phyloP scores from a whole-genome alignment of 2,888 invertebrate species.

The Gymnosoma rotundatum region DNA sequence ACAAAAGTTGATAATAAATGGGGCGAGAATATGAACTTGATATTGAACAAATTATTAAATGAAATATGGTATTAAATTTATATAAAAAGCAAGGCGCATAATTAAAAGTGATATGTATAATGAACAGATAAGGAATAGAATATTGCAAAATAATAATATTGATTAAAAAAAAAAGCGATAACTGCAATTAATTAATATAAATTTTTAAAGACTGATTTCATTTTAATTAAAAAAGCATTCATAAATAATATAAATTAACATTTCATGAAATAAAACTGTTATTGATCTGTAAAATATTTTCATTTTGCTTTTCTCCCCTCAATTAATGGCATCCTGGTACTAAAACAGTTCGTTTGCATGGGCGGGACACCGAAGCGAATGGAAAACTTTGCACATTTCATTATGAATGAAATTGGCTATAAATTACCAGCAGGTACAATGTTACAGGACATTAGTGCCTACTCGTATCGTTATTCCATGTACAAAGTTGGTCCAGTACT shows the following conservation, averaged over 20 bases:
- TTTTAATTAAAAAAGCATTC: neutral
- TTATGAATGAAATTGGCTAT: constrained; percentile 94
- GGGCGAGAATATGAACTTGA: constrained; percentile 50
- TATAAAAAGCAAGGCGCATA: constrained; percentile 16
- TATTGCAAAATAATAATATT: neutral
- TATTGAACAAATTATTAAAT: constrained; percentile 25
- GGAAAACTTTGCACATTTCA: constrained; percentile 95
- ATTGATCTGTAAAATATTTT: neutral
- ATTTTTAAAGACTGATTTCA: constrained; percentile 4
- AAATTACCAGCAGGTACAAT: constrained; percentile 94
- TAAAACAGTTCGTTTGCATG: constrained; percentile 95
- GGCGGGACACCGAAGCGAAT: constrained; percentile 97
- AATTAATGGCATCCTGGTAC: neutral
- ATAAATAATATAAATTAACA: neutral
- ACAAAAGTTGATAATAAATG: constrained; percentile 1
- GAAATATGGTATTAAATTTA: neutral
- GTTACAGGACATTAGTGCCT: constrained; percentile 93
- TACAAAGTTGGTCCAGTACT: constrained; percentile 87
- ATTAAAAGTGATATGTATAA: constrained; percentile 24
- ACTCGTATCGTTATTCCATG: constrained; percentile 96
- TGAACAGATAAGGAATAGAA: constrained; percentile 39
- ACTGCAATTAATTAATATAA: neutral
- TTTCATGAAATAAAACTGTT: neutral
- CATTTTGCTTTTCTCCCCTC: constrained; percentile 1
- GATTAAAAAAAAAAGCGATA: neutral